These are phyloP conservation scores for Petroica traversi DNA, from an alignment of 2,113 vertebrate genomes.

Conservation along the genomic window DNA sequence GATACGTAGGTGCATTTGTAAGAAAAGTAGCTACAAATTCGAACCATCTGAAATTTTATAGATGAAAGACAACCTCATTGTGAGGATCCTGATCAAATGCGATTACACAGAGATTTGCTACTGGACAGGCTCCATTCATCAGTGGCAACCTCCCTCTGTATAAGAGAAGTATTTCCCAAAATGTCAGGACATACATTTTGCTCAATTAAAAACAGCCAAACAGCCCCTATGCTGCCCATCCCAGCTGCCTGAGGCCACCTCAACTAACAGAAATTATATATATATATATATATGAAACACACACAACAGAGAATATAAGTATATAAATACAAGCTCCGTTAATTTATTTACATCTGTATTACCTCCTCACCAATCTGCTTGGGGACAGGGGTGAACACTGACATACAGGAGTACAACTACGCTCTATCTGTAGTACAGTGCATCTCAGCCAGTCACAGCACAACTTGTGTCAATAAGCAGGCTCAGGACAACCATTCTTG, in stretches of 20 bases:
- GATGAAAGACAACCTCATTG: neutral
- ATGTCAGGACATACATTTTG: neutral
- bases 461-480: neutral
- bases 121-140: neutral
- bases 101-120: neutral
- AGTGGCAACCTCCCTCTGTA: neutral
- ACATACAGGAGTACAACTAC: neutral
- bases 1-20: neutral
- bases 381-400: neutral
- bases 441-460: neutral
- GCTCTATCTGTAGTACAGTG: neutral
- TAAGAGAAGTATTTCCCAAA: neutral
- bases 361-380: neutral
- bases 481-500: neutral
- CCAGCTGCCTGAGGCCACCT: neutral
- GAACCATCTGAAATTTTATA: neutral
- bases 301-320: neutral
- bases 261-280: neutral
- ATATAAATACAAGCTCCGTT: neutral
- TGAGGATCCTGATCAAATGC: neutral
- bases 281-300: too few relatives aligned
- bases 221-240: neutral
- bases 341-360: neutral
- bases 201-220: neutral
- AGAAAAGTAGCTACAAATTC: neutral